A percentile compares a stretch with the other conserved stretches of the same genome.
These are phyloP conservation scores for Procavia capensis DNA, from an alignment of 2,113 vertebrate genomes.

Conservation along the genomic window DNA sequence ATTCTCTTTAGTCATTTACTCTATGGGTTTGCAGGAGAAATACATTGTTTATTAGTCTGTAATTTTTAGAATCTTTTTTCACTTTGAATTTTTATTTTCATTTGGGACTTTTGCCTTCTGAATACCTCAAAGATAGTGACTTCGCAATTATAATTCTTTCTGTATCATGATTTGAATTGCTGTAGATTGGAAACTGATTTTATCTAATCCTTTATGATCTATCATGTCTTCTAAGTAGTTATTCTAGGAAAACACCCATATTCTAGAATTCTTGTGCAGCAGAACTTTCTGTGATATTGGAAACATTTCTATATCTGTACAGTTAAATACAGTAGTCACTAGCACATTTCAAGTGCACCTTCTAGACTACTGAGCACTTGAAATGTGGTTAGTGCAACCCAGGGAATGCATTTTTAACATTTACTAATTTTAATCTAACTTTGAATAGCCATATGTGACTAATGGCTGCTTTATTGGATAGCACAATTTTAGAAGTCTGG, in stretches of 20 bases:
- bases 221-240: neutral
- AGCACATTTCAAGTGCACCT: no score
- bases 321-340: neutral
- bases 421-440: constrained; percentile 32
- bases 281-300: neutral
- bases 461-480: neutral
- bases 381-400: neutral
- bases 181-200: neutral
- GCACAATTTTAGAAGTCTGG: neutral
- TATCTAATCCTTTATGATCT: neutral
- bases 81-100: constrained; percentile 31
- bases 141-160: neutral
- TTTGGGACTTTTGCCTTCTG: neutral
- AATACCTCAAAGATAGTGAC: neutral
- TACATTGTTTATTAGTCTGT: neutral
- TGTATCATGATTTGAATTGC: neutral
- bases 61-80: neutral
- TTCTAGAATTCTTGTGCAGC: neutral
- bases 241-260: neutral
- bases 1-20: neutral
- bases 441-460: neutral
- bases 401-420: constrained; percentile 19
- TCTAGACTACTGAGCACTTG: neutral
- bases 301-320: neutral
- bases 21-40: neutral